Evolutionary conservation across 1,140 invertebrate genomes (phyloP).

Genomic region (Pseudobourletiella spinata): DNA sequence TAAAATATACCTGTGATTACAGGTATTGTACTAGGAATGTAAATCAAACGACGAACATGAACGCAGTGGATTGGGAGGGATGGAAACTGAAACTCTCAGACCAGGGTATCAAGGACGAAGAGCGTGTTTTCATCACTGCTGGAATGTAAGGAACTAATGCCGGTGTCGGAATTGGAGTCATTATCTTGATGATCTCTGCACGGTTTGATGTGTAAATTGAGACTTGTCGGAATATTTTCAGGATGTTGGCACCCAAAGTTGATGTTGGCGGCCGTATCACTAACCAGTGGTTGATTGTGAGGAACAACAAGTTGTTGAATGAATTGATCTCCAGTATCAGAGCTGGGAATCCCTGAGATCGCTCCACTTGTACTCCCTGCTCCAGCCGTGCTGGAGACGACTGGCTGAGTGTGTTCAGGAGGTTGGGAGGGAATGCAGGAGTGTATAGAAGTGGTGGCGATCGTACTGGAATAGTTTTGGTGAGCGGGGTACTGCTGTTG

Average conservation of each 20-base stretch:
- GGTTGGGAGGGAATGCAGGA: conserved; percentile 3
- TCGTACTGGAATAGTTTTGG: too few relatives aligned
- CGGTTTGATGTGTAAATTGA: conserved; percentile 6
- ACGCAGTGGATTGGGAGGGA: not conserved
- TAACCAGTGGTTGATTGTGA: not conserved
- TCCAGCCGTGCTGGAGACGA: not conserved
- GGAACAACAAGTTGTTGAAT: not conserved
- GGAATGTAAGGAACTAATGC: conserved; percentile 48
- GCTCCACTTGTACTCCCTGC: not conserved
- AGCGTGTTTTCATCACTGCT: conserved; percentile 43
- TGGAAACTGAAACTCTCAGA: too few relatives aligned
- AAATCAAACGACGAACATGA: not conserved
- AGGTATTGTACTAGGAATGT: too few relatives aligned
- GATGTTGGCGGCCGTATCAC: not conserved
- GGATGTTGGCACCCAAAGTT: not conserved
- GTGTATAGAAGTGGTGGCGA: too few relatives aligned
- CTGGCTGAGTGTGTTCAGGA: not conserved
- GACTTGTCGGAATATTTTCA: not conserved
- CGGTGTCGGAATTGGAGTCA: conserved; percentile 51
- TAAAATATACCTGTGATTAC: too few relatives aligned
- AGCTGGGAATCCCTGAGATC: too few relatives aligned
- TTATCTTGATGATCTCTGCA: conserved; percentile 37
- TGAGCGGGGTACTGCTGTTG: too few relatives aligned
- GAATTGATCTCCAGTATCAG: not conserved
- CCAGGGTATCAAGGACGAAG: conserved; percentile 46